Evolutionary conservation across 2,888 invertebrate genomes (phyloP).

Genomic region (Fragum fragum): DNA sequence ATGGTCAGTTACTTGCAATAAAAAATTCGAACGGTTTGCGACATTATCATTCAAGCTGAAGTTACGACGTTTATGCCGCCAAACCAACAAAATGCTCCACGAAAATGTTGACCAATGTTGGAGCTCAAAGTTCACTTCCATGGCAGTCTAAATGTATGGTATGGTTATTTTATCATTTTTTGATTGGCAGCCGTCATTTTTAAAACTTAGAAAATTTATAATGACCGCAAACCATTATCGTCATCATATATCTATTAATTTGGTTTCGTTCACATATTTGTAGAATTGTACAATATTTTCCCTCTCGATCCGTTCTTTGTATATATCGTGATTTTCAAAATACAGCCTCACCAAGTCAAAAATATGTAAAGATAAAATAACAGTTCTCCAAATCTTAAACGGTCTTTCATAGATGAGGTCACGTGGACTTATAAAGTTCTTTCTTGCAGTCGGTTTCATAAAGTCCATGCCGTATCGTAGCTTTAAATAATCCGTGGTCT

Average conservation of each 20-base stretch:
- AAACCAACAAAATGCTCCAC: too few relatives aligned
- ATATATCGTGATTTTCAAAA: slow-evolving; percentile 10
- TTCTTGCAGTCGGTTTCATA: background rate
- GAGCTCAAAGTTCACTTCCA: too few relatives aligned
- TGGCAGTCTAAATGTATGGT: too few relatives aligned
- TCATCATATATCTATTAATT: background rate
- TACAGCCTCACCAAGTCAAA: background rate
- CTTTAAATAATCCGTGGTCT: slow-evolving; percentile 15
- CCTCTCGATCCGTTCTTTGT: background rate
- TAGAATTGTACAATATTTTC: background rate
- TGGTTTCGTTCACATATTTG: background rate
- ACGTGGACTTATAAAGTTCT: background rate
- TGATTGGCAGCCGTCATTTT: too few relatives aligned
- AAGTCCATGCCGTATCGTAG: slow-evolving; percentile 22
- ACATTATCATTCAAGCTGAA: too few relatives aligned
- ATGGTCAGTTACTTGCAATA: too few relatives aligned
- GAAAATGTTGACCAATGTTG: too few relatives aligned
- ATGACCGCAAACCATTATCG: too few relatives aligned
- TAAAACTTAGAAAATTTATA: too few relatives aligned
- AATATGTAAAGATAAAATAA: background rate
- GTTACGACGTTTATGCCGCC: too few relatives aligned
- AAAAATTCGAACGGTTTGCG: too few relatives aligned
- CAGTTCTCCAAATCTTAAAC: slow-evolving; percentile 1
- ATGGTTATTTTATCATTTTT: too few relatives aligned
- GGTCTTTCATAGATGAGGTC: slow-evolving; percentile 21